A percentile compares a stretch with the other conserved stretches of the same genome.
Evolutionary conservation across 2,888 invertebrate genomes (phyloP).

Genomic region (Fabriciana adippe): DNA sequence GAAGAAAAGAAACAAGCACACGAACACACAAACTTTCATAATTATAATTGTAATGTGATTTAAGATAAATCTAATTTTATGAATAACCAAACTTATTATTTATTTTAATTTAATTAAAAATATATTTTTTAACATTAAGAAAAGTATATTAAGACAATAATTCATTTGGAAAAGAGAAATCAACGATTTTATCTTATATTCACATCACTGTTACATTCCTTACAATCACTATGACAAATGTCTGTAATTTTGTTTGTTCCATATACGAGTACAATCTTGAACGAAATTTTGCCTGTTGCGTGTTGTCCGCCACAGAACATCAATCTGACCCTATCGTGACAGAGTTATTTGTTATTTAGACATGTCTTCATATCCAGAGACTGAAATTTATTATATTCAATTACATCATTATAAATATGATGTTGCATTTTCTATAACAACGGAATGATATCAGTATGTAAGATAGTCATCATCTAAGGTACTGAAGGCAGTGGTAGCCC

Average conservation of each 20-base stretch:
- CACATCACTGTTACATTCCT: background rate
- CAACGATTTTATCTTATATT: slow-evolving; percentile 3
- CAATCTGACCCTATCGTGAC: slow-evolving; percentile 32
- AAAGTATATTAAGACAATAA: too few relatives aligned
- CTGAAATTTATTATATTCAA: slow-evolving; percentile 24
- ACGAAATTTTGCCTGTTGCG: slow-evolving; percentile 30
- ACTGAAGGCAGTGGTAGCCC: background rate
- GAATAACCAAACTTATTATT: too few relatives aligned
- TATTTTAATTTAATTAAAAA: too few relatives aligned
- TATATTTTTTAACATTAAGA: too few relatives aligned
- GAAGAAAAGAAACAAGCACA: too few relatives aligned
- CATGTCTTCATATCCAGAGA: slow-evolving; percentile 18
- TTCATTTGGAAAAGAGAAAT: background rate
- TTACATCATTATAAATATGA: slow-evolving; percentile 12
- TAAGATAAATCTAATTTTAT: too few relatives aligned
- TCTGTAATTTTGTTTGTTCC: slow-evolving; percentile 13
- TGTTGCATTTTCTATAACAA: slow-evolving; percentile 6
- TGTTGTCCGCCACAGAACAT: slow-evolving; percentile 29
- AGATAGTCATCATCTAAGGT: background rate
- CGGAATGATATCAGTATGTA: background rate
- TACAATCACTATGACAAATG: slow-evolving; percentile 30
- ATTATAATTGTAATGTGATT: too few relatives aligned
- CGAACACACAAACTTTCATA: too few relatives aligned
- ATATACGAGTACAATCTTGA: slow-evolving; percentile 23
- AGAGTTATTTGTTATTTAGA: slow-evolving; percentile 25